These are phyloP conservation scores for Pissodes strobi DNA, from an alignment of 1,140 invertebrate species.

Conservation along the genomic window DNA sequence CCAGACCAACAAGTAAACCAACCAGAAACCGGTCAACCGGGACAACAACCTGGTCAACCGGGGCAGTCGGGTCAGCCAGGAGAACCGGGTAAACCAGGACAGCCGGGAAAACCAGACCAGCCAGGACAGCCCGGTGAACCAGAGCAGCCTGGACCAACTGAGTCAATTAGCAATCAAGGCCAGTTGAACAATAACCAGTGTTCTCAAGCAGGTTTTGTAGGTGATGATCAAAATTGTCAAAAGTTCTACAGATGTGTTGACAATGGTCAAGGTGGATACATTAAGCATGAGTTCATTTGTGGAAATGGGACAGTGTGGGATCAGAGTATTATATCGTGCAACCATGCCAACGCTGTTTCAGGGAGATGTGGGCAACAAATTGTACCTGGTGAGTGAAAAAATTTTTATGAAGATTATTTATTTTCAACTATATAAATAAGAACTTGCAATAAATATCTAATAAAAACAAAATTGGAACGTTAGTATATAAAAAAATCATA, in stretches of 20 bases:
- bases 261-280: constrained; percentile 56
- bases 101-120: not conserved
- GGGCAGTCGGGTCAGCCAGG: constrained; percentile 1
- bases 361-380: constrained; percentile 28
- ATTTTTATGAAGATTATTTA: too few species aligned
- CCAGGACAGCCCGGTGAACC: not conserved
- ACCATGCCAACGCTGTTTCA: constrained; percentile 49
- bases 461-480: too few species aligned
- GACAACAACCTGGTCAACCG: constrained; percentile 35
- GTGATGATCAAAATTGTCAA: constrained; percentile 69
- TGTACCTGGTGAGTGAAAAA: too few species aligned
- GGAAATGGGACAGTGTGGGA: constrained; percentile 75
- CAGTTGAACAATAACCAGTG: constrained; percentile 48
- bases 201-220: constrained; percentile 67
- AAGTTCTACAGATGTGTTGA: too few species aligned
- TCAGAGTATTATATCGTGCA: constrained; percentile 66
- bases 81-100: constrained; percentile 5
- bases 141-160: too few species aligned
- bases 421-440: too few species aligned
- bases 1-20: constrained; percentile 43
- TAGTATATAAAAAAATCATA: too few species aligned
- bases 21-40: constrained; percentile 33
- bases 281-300: constrained; percentile 70
- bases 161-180: too few species aligned
- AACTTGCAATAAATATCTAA: too few species aligned